phyloP scores from a whole-genome alignment of 1,140 invertebrate species.

The Homalodisca vitripennis region DNA sequence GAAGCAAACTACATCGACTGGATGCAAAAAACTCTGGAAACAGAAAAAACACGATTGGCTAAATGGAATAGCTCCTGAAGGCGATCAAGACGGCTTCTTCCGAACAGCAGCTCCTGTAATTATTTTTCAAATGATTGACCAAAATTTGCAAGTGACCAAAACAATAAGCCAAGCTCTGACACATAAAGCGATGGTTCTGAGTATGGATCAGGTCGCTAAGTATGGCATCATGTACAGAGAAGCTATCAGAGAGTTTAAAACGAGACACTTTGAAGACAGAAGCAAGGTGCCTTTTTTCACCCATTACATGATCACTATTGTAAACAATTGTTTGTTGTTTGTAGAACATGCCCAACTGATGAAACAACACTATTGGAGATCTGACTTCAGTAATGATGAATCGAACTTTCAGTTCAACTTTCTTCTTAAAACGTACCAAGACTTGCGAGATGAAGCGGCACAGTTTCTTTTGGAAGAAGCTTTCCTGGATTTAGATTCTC shows the following conservation, averaged over 20 bases:
- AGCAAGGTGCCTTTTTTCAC: slow-evolving; percentile 80
- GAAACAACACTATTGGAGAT: slow-evolving; percentile 75
- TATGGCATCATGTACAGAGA: slow-evolving; percentile 85
- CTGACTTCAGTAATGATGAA: slow-evolving; percentile 56
- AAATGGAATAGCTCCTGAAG: slow-evolving; percentile 72
- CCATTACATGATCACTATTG: slow-evolving; percentile 90
- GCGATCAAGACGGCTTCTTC: slow-evolving; percentile 76
- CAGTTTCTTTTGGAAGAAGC: slow-evolving; percentile 87
- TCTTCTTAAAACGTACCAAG: slow-evolving; percentile 61
- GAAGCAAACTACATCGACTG: slow-evolving; percentile 91
- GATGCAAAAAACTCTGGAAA: slow-evolving; percentile 91
- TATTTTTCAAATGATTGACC: slow-evolving; percentile 98
- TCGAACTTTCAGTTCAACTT: slow-evolving; percentile 64
- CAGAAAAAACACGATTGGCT: slow-evolving; percentile 89
- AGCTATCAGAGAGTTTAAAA: slow-evolving; percentile 83
- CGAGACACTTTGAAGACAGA: slow-evolving; percentile 66
- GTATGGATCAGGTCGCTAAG: slow-evolving; percentile 85
- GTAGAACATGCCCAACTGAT: slow-evolving; percentile 83
- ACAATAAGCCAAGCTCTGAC: slow-evolving; percentile 78
- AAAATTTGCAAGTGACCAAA: slow-evolving; percentile 86
- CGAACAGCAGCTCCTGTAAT: slow-evolving; percentile 93
- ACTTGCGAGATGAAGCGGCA: slow-evolving; percentile 73
- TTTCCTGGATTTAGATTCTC: slow-evolving; percentile 83
- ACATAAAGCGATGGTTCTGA: slow-evolving; percentile 79
- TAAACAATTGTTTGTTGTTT: slow-evolving; percentile 91